Base-by-base conservation (phyloP, 2,888 invertebrate species). In the Sinopyrophorus schimmeli region DNA sequence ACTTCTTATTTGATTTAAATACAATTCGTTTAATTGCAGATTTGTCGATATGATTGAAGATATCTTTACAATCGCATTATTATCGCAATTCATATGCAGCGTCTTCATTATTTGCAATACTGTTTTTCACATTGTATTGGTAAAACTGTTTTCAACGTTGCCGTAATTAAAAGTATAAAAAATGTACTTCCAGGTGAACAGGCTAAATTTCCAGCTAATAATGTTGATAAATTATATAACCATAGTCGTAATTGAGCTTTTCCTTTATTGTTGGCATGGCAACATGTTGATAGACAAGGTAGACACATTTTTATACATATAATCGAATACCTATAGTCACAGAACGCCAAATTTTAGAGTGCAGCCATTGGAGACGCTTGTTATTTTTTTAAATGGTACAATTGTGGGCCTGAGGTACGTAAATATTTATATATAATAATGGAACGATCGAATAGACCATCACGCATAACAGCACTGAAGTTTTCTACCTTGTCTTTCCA, bases 391-490 rank as follows among this genome's bases (percentile, higher is more conserved):
- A 35, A 43, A 5, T 58, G 58, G 58, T 51, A 53, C 16, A 37
- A 48, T n/a, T 24, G 32, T 14, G 38, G 38, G 14, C 24, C 26
- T 24, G 26, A 24, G 10, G 35, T 51, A 1, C 17, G 43, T 10
- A 42, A 43, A 32, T 37, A 37, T 12, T n/a, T 58, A 9, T 35
- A 54, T 5, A 24, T 56, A 12, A 53, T 56, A n/a, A 58, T 58
- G 58, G 56, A 58, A 37, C 46, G 56, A 17, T 51, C 56, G 6
- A 58, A 58, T 26, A 32, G 34, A 30, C 54, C 54, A 2, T 21
- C 48, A 12, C 21, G 11, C 5, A 44, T 54, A 23, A 47, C 35
- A 28, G 12, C 43, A 7, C 17, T 47, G 6, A 51, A 44, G 14
- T 31, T 48, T 15, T 43, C 50, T 1, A 38, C 28, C 5, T 16